Percentiles rank a stretch among this genome's conserved stretches.
phyloP scores from a whole-genome alignment of 2,888 invertebrate genomes.

The Perdita meconis region DNA sequence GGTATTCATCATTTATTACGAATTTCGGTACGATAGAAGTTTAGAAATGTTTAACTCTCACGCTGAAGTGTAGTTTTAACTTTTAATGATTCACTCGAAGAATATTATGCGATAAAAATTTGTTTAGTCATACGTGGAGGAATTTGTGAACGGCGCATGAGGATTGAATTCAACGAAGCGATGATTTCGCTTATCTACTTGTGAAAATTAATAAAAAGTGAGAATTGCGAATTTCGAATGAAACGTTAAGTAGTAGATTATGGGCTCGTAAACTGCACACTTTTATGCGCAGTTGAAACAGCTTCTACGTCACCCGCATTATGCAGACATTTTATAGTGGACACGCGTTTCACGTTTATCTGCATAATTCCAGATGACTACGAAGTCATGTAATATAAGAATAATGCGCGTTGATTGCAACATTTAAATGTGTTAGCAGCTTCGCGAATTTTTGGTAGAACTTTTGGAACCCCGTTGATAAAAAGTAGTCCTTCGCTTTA shows the following conservation, averaged over 20 bases:
- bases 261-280: neutral
- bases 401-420: neutral
- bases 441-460: too few species aligned
- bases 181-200: neutral
- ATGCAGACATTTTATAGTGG: slow-evolving; percentile 1
- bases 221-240: neutral
- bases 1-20: too few species aligned
- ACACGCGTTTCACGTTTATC: slow-evolving; percentile 3
- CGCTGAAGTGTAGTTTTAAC: too few species aligned
- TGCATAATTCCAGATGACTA: neutral
- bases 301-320: neutral
- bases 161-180: too few species aligned
- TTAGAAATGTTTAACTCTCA: too few species aligned
- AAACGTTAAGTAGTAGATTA: neutral
- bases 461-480: too few species aligned
- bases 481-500: neutral
- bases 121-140: too few species aligned
- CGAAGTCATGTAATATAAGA: neutral
- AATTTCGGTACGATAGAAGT: too few species aligned
- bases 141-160: too few species aligned
- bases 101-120: too few species aligned
- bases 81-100: too few species aligned
- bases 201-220: slow-evolving; percentile 6
- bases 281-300: slow-evolving; percentile 1
- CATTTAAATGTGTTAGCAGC: neutral